Base-by-base conservation (phyloP, 2,797 vertebrate genomes). In the Leptodactylus fallax region DNA sequence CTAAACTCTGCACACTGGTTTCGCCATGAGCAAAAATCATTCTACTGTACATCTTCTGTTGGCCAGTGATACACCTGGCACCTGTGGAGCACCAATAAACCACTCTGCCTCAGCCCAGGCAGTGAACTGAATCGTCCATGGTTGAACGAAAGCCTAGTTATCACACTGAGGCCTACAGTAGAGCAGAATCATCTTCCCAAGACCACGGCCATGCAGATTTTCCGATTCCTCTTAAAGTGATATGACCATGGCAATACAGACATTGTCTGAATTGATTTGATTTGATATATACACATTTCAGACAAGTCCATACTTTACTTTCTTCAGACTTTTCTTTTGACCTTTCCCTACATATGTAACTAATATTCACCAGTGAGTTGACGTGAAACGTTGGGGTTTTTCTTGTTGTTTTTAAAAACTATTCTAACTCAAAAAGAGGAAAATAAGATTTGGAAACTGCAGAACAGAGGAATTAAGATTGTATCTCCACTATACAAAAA, bases 391-490 rank as follows among this genome's bases (percentile, higher is more conserved):
- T 77, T 53, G 74, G 74, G 56, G 12, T 2, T 58, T 67, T 27
- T 77, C 23, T 69, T 23, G 81, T 16, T 69, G 14, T 58, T 72
- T 56, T 56, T 45, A 61, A 76, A 61, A 60, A 23, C 36, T 76
- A 85, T 58, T 61, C 36, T 47, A 77, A 77, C 19, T 63, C 17
- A 76, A 76, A 81, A 76, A 51, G 45, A 60, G 56, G 76, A 83
- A 65, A 77, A 65, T 16, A 61, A 79, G 47, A 55, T n/a, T 74
- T 65, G 56, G 55, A 85, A 72, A 78, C 11, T 49, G 49, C 77
- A 74, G 79, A 88, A 88, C 67, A 85, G 76, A 71, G 76, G 87
- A 88, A 88, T 85, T 85, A 85, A 81, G 87, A 88, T 88, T 81
- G n/a, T 67, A 88, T 88, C 87, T 88, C 78, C 56, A 27, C 25